Evolutionary conservation across 1,140 invertebrate genomes (phyloP).

Genomic region (Lepidurus apus): DNA sequence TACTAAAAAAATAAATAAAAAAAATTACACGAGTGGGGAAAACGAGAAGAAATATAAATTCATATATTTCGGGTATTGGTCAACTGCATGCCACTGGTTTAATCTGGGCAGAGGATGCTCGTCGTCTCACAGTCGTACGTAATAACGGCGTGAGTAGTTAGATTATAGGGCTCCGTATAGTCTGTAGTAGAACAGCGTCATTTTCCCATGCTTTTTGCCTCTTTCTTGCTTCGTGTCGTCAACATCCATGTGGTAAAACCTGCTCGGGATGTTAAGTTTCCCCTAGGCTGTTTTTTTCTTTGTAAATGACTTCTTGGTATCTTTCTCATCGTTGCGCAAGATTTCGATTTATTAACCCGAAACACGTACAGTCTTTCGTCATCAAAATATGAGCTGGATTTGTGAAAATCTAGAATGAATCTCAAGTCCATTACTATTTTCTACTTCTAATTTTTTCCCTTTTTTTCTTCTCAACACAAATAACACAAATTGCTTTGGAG

Average conservation of each 20-base stretch:
- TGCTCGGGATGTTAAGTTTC: background rate
- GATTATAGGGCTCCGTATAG: background rate
- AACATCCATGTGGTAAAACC: background rate
- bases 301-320: background rate
- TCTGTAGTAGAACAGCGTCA: background rate
- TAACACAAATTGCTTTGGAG: too few species aligned
- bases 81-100: background rate
- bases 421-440: too few species aligned
- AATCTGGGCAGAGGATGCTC: conserved; percentile 10
- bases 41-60: too few species aligned
- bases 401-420: too few species aligned
- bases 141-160: background rate
- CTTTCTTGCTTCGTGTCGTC: conserved; percentile 3
- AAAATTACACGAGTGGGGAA: background rate
- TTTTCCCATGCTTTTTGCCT: background rate
- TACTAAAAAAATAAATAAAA: background rate
- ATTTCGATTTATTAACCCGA: too few species aligned
- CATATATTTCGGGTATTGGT: background rate
- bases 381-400: too few species aligned
- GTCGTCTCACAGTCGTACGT: background rate
- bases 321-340: too few species aligned
- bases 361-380: too few species aligned
- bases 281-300: background rate
- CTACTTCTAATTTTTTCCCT: too few species aligned
- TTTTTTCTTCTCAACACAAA: too few species aligned